Percentiles rank a stretch among this genome's conserved stretches.
Evolutionary conservation across 1,140 invertebrate species (phyloP).

Genomic region (Drosophila pruinosa): DNA sequence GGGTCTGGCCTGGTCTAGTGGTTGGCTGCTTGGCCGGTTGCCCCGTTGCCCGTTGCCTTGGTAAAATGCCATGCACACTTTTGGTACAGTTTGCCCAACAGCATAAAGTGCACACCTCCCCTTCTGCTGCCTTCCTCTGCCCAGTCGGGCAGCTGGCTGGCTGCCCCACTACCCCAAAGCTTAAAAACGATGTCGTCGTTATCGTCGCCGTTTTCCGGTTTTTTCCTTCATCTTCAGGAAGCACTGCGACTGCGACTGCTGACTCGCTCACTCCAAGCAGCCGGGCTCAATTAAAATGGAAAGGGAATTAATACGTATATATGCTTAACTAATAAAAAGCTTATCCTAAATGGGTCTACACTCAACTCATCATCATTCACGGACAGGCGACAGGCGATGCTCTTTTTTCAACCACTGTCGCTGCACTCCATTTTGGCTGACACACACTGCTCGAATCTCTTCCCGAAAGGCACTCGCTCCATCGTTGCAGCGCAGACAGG

Average conservation of each 20-base stretch:
- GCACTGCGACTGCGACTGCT: background rate
- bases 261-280: background rate
- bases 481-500: background rate
- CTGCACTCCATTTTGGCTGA: background rate
- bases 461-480: background rate
- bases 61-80: conserved; percentile 33
- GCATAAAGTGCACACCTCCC: background rate
- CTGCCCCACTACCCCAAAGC: conserved; percentile 77
- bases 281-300: background rate
- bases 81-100: conserved; percentile 67
- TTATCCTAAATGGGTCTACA: background rate
- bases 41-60: conserved; percentile 12
- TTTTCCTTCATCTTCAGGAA: background rate
- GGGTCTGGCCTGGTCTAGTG: conserved; percentile 31
- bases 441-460: conserved; percentile 7
- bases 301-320: background rate
- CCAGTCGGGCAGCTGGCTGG: background rate
- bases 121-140: background rate
- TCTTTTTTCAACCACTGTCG: background rate
- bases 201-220: conserved; percentile 16
- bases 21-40: conserved; percentile 1
- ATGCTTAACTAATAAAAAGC: background rate
- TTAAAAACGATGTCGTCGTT: conserved; percentile 37
- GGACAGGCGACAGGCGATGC: too few species aligned
- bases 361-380: background rate